Base-by-base conservation (phyloP, 2,888 invertebrate genomes). In the Dasypolia templi region DNA sequence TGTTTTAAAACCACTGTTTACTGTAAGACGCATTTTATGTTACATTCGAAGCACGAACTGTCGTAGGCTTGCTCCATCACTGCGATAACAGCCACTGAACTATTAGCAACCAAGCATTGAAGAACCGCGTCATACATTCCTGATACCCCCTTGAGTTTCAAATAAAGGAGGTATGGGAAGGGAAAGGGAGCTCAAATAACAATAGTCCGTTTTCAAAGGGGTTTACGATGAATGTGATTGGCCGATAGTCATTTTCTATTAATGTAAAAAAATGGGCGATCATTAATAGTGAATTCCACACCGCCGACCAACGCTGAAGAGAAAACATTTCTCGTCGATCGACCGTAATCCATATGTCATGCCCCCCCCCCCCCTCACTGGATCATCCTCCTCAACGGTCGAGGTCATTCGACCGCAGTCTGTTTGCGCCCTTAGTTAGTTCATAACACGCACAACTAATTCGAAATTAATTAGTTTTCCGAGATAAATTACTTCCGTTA, bases 1-100 rank as follows among this genome's bases (percentile, higher is more conserved):
- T 79, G 79, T 84, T 86, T 83, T 80, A 87, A 83, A 75, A 74
- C 73, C 77, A 72, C 58, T 88, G 88, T 88, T n/a, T n/a, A 86
- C 81, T 86, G 71, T 86, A 80, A 83, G 77, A 83, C 86, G 83
- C 87, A 81, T 83, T 88, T 86, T 89, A 87, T 90, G 78, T 88
- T 87, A 68, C 74, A 92, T 92, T 92, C 92, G 71, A 86, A 85
- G 91, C 92, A 92, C 91, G 91, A 89, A 88, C 90, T 85, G 73
- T 66, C 62, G 75, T 76, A 88, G 86, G 86, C 87, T 87, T 84
- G 83, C 85, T 90, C 87, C 88, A 90, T 89, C 90, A 86, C 86
- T 79, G 72, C 88, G 90, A 91, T 91, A 91, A 89, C 89, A 88
- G 79, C 88, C 83, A 87, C 55, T 77, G 80, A 80, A 84, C 85